Base-by-base conservation (phyloP, 2,113 vertebrate species). In the Petaurus breviceps region DNA sequence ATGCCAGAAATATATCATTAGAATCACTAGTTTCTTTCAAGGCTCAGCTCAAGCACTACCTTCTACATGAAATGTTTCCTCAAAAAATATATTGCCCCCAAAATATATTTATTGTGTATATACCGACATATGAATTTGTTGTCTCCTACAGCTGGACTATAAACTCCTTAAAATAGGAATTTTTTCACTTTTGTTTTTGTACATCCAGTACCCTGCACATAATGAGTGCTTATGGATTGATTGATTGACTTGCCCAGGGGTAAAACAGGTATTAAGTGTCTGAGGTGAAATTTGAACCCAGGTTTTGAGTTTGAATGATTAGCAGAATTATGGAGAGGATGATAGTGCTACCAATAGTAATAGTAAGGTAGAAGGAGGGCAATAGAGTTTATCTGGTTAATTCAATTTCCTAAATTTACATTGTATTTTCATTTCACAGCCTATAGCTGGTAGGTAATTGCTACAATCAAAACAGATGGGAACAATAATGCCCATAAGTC, bases 371-470 rank as follows among this genome's bases (percentile, higher is more conserved):
- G 26, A 12, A 31, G 28, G 9, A 57, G 55, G 95, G 47, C 51
- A 95, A 31, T 22, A 92, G 24, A 68, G 9, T 94, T 23, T 28
- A 90, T 53, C 46, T 93, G 97, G 97, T 77, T 98, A 97, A 98
- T 98, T 98, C 94, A 2, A 96, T 28, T 25, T 97, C 92, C 97
- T 98, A 90, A 97, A 97, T 98, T 98, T 98, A 91, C 91, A 97
- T 98, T 96, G 90, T 90, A 97, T 98, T 96, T 93, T 95, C 94
- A 96, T 95, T 96, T 89, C 47, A 96, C 91, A 97, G 93, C 28
- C 97, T 98, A 97, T 47, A 97, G 96, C 91, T 97, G 91, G 92
- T 91, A 57, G 95, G 28, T 95, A 93, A 97, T 97, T 95, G 55
- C 68, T 92, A 24, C 43, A 93, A 50, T 49, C 93, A 95, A 92